Evolutionary conservation across 2,113 vertebrate species (phyloP).

Genomic region (Gasterosteus aculeatus): DNA sequence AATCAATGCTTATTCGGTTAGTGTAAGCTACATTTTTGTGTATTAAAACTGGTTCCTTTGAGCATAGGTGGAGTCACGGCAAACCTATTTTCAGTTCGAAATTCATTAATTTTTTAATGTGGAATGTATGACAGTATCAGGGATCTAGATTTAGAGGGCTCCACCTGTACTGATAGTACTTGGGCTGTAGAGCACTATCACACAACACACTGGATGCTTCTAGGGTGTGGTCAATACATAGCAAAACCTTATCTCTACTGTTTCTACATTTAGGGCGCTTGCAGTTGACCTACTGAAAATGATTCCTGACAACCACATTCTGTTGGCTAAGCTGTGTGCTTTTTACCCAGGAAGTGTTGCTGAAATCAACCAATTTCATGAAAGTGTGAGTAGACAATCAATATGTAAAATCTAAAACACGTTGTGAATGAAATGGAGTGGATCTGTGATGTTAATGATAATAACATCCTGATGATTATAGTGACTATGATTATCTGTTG

Average conservation of each 20-base stretch:
- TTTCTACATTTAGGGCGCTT: conserved; percentile 85
- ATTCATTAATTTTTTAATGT: neutral
- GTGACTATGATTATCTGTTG: neutral
- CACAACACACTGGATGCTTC: neutral
- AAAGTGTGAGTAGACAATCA: conserved; percentile 81
- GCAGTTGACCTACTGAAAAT: conserved; percentile 89
- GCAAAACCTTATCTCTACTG: neutral
- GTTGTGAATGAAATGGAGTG: neutral
- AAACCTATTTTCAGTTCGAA: neutral
- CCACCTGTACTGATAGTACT: neutral
- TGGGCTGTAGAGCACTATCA: neutral
- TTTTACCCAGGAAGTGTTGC: conserved; percentile 88
- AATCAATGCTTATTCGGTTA: neutral
- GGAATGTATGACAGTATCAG: neutral
- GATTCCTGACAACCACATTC: conserved; percentile 89
- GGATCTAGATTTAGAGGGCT: neutral
- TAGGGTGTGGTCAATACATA: neutral
- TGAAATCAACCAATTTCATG: conserved; percentile 89
- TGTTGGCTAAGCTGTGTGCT: conserved; percentile 91
- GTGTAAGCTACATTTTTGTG: neutral
- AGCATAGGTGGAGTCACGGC: neutral
- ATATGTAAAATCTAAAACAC: neutral
- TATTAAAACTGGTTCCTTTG: neutral
- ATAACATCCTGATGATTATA: neutral
- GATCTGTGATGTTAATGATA: neutral